Conservation (phyloP, 1,140 invertebrate species). For the Bilobella aurantiaca region DNA sequence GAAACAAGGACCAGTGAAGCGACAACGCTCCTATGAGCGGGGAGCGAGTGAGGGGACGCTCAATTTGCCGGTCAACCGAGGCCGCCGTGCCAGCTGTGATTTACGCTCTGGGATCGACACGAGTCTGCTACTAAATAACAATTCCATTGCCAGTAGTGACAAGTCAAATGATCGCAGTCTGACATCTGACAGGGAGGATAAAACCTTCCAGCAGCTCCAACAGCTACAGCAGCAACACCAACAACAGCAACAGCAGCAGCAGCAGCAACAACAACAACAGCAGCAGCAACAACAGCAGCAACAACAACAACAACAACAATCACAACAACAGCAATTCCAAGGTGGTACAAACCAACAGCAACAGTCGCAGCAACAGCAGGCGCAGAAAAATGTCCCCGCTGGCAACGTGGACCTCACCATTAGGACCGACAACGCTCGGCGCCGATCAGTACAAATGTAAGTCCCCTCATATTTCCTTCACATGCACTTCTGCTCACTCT, state of each 20-base stretch:
- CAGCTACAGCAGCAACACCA: too few relatives aligned
- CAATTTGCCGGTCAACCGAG: conserved; percentile 29
- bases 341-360: neutral
- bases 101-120: conserved; percentile 25
- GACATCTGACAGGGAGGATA: too few relatives aligned
- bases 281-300: too few relatives aligned
- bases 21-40: conserved; percentile 31
- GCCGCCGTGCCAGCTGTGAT: conserved; percentile 32
- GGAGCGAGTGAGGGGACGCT: conserved; percentile 32
- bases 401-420: conserved; percentile 18
- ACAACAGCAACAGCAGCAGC: too few relatives aligned
- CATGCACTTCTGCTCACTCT: neutral
- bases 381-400: conserved; percentile 14
- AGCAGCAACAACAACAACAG: too few relatives aligned
- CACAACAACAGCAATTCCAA: too few relatives aligned
- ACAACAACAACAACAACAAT: too few relatives aligned
- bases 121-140: conserved; percentile 24
- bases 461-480: neutral
- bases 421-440: conserved; percentile 24
- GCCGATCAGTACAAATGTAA: conserved; percentile 36
- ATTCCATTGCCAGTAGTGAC: conserved; percentile 14
- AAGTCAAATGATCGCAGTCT: too few relatives aligned
- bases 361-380: neutral
- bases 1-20: conserved; percentile 23
- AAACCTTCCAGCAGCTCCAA: too few relatives aligned